phyloP scores from a whole-genome alignment of 2,888 invertebrate species.

The Chydorus sphaericus region DNA sequence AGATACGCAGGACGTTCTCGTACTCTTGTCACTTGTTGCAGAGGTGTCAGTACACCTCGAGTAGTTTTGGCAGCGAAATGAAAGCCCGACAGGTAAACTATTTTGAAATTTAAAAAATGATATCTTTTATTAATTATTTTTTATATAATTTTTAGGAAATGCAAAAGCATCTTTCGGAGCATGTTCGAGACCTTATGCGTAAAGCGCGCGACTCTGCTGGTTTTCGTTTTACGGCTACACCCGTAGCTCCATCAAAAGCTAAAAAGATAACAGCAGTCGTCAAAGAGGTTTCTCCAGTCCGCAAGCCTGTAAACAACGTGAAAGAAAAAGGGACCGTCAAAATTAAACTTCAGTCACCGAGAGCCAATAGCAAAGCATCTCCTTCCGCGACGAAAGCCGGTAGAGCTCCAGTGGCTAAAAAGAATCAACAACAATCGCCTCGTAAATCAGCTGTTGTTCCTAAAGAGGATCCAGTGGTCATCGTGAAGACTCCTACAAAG shows the following conservation, averaged over 20 bases:
- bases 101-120: slow-evolving; percentile 26
- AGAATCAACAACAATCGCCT: not conserved
- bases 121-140: not conserved
- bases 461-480: not conserved
- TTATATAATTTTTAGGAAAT: not conserved
- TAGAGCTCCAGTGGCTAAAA: not conserved
- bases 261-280: not conserved
- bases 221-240: slow-evolving; percentile 4
- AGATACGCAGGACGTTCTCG: slow-evolving; percentile 36
- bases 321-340: slow-evolving; percentile 6
- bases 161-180: slow-evolving; percentile 28
- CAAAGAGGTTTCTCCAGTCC: not conserved
- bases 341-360: slow-evolving; percentile 3
- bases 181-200: slow-evolving; percentile 27
- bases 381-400: not conserved
- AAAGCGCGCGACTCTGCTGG: slow-evolving; percentile 16
- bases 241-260: not conserved
- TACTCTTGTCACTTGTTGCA: slow-evolving; percentile 35
- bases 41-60: slow-evolving; percentile 32
- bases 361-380: not conserved
- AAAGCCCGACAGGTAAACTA: slow-evolving; percentile 36
- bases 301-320: no score
- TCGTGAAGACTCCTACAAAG: not conserved
- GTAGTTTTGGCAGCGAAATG: slow-evolving; percentile 40
- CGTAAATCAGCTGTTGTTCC: not conserved